Base-by-base conservation (phyloP, 2,113 vertebrate species). In the Crotophaga sulcirostris region DNA sequence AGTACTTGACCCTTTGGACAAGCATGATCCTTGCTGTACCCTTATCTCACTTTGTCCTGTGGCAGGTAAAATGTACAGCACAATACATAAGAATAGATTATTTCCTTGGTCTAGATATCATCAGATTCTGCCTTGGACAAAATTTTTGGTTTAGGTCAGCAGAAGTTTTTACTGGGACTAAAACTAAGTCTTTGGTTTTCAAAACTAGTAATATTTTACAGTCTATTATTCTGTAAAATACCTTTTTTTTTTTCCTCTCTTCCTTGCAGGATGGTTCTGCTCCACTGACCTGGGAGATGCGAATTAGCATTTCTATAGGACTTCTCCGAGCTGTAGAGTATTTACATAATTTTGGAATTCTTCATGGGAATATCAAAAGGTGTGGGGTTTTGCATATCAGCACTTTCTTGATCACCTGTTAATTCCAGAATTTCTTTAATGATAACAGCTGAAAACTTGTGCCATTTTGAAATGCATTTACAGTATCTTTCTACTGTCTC, bases 341-440 rank as follows among this genome's bases (percentile, higher is more conserved):
- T 64, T 94, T 98, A 42, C 98, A 98, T 33, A 47, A 96, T 25
- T 94, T 87, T 60, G 97, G 95, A 45, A 97, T 98, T 87, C 94
- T 98, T 79, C 98, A 98, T 28, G 91, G 98, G 21, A 98, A 98
- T 36, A 62, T 98, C 67, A 98, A 97, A 93, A 98, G 98, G 98
- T 98, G 59, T 89, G 96, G 25, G 10, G 12, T 49, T 56, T 87
- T 66, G 24, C 49, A 26, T 44, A 34, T 23, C 54, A 45, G 38
- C 75, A 23, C 13, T 70, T 64, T 56, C 51, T 58, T 59, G 26
- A 33, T 67, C 23, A 26, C 31, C 19, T 73, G 33, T 16, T 44
- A 19, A 29, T 72, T 63, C 36, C 76, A 59, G 54, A 16, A 49
- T 51, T 58, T 73, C 28, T 82, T 68, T 74, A 68, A 16, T 20